These are phyloP conservation scores for Melinopterus prodromus DNA, from an alignment of 2,888 invertebrate genomes.

Conservation along the genomic window DNA sequence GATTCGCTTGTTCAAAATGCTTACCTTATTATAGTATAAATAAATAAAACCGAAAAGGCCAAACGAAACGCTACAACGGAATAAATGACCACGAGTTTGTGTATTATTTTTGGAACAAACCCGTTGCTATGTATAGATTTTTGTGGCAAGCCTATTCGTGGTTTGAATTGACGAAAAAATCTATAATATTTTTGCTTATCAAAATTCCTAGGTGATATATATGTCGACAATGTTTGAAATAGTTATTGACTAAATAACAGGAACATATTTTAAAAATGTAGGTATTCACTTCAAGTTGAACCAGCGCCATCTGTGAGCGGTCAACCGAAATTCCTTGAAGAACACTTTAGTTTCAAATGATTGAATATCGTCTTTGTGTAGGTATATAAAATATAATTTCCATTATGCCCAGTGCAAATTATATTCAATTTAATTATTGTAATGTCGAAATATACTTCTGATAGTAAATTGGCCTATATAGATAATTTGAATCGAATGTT, in stretches of 20 bases:
- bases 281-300: neutral
- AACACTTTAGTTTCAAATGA: too few species aligned
- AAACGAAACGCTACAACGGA: neutral
- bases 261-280: neutral
- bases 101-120: conserved; percentile 4
- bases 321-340: neutral
- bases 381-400: neutral
- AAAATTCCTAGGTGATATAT: neutral
- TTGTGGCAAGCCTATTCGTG: neutral
- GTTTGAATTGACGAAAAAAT: neutral
- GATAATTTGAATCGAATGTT: neutral
- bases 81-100: neutral
- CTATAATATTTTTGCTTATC: neutral
- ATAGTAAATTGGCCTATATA: neutral
- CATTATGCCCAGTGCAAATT: too few species aligned
- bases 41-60: neutral
- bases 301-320: neutral
- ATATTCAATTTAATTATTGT: too few species aligned
- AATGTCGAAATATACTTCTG: neutral
- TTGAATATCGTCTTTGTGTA: too few species aligned
- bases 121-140: neutral
- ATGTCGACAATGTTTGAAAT: neutral
- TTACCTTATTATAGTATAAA: neutral
- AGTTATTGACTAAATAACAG: neutral
- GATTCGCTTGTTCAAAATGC: neutral